Percentiles rank a stretch among this genome's conserved stretches.
phyloP scores from a whole-genome alignment of 2,888 invertebrate genomes.

The Automeris io region DNA sequence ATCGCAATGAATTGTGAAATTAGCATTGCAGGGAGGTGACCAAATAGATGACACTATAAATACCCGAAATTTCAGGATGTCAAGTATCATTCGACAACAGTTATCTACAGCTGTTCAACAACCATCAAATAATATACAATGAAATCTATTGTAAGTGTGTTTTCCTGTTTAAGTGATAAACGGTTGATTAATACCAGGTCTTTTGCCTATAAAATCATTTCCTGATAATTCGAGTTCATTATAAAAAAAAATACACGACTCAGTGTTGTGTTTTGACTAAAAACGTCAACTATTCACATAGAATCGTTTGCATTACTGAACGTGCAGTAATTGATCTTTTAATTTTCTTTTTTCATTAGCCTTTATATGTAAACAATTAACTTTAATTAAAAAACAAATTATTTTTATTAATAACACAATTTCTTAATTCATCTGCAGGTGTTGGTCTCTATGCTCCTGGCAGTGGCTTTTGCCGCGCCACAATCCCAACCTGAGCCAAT shows the following conservation, averaged over 20 bases:
- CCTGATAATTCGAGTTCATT: slow-evolving; percentile 20
- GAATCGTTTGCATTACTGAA: too few species aligned
- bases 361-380: too few species aligned
- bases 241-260: slow-evolving; percentile 9
- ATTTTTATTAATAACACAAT: neutral
- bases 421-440: too few species aligned
- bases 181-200: slow-evolving; percentile 2
- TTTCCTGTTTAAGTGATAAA: slow-evolving; percentile 14
- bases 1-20: slow-evolving; percentile 61
- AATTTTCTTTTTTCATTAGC: too few species aligned
- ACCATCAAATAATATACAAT: slow-evolving; percentile 47
- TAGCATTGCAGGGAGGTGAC: slow-evolving; percentile 58
- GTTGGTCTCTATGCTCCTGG: slow-evolving; percentile 49
- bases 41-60: slow-evolving; percentile 57
- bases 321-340: too few species aligned
- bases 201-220: neutral
- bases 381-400: neutral
- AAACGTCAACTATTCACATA: too few species aligned
- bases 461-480: slow-evolving; percentile 53
- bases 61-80: slow-evolving; percentile 59
- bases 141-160: slow-evolving; percentile 67
- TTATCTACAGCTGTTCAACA: slow-evolving; percentile 36
- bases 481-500: slow-evolving; percentile 56
- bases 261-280: neutral
- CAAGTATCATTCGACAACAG: slow-evolving; percentile 54